Base-by-base conservation (phyloP, 2,888 invertebrate species). In the Heliconius cydno region DNA sequence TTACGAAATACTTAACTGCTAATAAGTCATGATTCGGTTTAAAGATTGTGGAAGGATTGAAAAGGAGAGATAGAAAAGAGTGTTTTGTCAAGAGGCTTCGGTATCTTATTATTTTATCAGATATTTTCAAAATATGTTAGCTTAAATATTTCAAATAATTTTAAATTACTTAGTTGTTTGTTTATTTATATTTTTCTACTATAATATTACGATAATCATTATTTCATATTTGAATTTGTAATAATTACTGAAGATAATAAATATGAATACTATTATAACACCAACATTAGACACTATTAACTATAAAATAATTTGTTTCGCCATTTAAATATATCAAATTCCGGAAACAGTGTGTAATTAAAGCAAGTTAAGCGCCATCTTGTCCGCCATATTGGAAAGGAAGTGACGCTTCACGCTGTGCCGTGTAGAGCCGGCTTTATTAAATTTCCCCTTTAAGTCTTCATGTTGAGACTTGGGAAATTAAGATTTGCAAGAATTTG, bases 331-430 rank as follows among this genome's bases (percentile, higher is more conserved):
- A 30, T 60, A 73, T 73, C 70, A 73, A 38, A 34, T 60, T 73
- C 60, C 34, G 60, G 60, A 65, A 65, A 65, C 75, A 65, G 74
- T 34, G 46, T 75, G 65, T 75, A 74, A 79, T 76, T 80, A 79
- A 79, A 74, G 72, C 67, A 25, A 30, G 67, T 72, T 76, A 63
- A 76, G 38, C 84, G 86, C 86, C 86, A 86, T 87, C 84, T 87
- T 87, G 83, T 78, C 86, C 71, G 86, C 86, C 87, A 87, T 88
- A 84, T 87, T 87, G 85, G 81, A 85, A 87, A 87, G 87, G 87
- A 88, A 88, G 85, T 83, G 80, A 77, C 83, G 84, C 85, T 80
- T 74, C 81, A 79, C 80, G 80, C 82, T 78, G 80, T 68, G 79
- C 76, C 80, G 72, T 80, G 76, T 78, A 76, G 74, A 78, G 78